Percentiles rank a stretch among this genome's conserved stretches.
Evolutionary conservation across 1,140 invertebrate species (phyloP).

Genomic region (Drosophila takahashii): DNA sequence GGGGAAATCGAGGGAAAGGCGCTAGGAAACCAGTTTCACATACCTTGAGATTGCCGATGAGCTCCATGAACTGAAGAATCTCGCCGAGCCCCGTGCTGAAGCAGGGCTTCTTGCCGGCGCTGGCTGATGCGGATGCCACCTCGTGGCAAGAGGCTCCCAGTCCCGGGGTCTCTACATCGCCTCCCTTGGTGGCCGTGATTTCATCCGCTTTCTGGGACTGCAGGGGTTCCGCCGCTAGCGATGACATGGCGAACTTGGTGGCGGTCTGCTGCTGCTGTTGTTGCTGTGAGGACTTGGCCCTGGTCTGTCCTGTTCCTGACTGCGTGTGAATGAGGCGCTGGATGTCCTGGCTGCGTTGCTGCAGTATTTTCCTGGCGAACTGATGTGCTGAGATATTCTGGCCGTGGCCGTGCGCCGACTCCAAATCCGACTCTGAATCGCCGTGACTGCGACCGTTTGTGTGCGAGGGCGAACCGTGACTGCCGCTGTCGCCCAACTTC

Average conservation of each 20-base stretch:
- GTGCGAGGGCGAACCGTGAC: conserved; percentile 56
- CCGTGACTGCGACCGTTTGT: conserved; percentile 65
- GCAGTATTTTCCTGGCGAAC: conserved; percentile 60
- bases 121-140: conserved; percentile 40
- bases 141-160: conserved; percentile 62
- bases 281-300: conserved; percentile 55
- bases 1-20: not conserved
- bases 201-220: conserved; percentile 55
- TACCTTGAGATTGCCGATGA: conserved; percentile 82
- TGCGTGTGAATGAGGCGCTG: conserved; percentile 74
- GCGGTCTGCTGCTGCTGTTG: conserved; percentile 61
- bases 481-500: conserved; percentile 58
- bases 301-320: conserved; percentile 24
- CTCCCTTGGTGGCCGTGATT: conserved; percentile 23
- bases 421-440: conserved; percentile 57
- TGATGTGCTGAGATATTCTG: conserved; percentile 54
- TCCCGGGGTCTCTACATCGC: conserved; percentile 7
- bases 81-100: conserved; percentile 76
- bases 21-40: conserved; percentile 42
- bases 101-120: conserved; percentile 70
- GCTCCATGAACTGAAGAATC: conserved; percentile 82
- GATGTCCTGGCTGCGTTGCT: conserved; percentile 58
- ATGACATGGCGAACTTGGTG: conserved; percentile 80
- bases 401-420: conserved; percentile 59
- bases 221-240: conserved; percentile 75